Base-by-base conservation (phyloP, 2,888 invertebrate genomes). In the Hypsopygia costalis region DNA sequence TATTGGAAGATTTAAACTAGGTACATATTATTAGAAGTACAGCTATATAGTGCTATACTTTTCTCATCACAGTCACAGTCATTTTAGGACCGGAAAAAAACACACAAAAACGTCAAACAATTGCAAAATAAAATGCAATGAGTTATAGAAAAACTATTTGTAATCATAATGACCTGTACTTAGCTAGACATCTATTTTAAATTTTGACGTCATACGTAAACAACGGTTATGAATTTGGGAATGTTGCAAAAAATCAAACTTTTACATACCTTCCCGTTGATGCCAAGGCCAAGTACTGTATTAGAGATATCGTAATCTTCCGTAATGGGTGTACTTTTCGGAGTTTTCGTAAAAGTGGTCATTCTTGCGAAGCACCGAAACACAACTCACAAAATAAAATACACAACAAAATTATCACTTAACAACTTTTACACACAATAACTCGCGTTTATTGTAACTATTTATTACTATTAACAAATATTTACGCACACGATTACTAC, bases 241-340 rank as follows among this genome's bases (percentile, higher is more conserved):
- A 37, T 39, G 30, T 50, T 49, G 39, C 12, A 29, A 31, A 44
- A 42, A 40, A 44, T 10, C n/a, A 34, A 30, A 41, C 37, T 37
- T 31, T 20, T 25, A 62, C 76, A 62, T 57, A 89, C 89, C 92
- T 99, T 99, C 49, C 99, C 99, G 85, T 98, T 99, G 57, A 99
- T 98, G 7, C 99, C 99, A 48, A 98, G 92, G 32, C 99, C 99
- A 46, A 99, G 91, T 31, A 99, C 98, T 48, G 94, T 96, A 69
- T 94, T 95, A 25, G 97, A 96, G 65, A 98, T 96, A 73, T 95
- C 94, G 81, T 97, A 98, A 83, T 98, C 97, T 48, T 96, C 94
- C 35, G 93, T 94, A 55, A 98, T 94, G 33, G 94, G 93, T 38
- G 94, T 93, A 59, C 92, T 92, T 91, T 97, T 97, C 29, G 94